phyloP scores from a whole-genome alignment of 2,113 vertebrate species.

The Crypturellus undulatus region DNA sequence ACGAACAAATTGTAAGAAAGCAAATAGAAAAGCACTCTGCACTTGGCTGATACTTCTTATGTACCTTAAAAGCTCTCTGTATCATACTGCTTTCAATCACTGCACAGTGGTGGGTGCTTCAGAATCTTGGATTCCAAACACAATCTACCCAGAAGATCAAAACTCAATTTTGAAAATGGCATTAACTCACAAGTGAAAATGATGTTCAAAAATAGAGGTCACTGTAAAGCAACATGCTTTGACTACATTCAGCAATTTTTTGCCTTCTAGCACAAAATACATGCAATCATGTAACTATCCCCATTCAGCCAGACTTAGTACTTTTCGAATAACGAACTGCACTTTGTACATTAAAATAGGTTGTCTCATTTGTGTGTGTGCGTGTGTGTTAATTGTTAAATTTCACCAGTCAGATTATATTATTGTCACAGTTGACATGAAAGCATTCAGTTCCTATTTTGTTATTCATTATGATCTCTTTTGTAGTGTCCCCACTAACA shows the following conservation, averaged over 20 bases:
- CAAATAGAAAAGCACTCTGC: constrained; percentile 63
- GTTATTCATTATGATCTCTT: neutral
- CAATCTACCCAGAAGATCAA: constrained; percentile 70
- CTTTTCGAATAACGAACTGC: constrained; percentile 23
- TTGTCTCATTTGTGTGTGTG: neutral
- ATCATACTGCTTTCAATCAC: constrained; percentile 71
- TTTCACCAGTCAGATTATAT: neutral
- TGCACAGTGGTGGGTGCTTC: constrained; percentile 59
- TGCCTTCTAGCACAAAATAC: neutral
- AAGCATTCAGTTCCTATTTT: constrained; percentile 11
- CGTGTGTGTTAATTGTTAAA: neutral
- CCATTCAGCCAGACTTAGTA: neutral
- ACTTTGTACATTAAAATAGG: constrained; percentile 23
- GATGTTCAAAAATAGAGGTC: constrained; percentile 68
- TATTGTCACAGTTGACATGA: neutral
- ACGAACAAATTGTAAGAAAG: constrained; percentile 63
- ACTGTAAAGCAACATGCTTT: constrained; percentile 45
- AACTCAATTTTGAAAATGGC: constrained; percentile 73
- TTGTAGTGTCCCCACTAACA: neutral
- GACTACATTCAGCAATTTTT: constrained; percentile 33
- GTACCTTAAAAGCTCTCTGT: constrained; percentile 67
- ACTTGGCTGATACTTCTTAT: constrained; percentile 63
- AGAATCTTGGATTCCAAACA: constrained; percentile 71
- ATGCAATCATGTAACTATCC: constrained; percentile 14
- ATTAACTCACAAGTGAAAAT: constrained; percentile 73